Evolutionary conservation across 2,888 invertebrate genomes (phyloP), one percentile per base, ranked within the genome.

Genomic region (Aelia acuminata): DNA sequence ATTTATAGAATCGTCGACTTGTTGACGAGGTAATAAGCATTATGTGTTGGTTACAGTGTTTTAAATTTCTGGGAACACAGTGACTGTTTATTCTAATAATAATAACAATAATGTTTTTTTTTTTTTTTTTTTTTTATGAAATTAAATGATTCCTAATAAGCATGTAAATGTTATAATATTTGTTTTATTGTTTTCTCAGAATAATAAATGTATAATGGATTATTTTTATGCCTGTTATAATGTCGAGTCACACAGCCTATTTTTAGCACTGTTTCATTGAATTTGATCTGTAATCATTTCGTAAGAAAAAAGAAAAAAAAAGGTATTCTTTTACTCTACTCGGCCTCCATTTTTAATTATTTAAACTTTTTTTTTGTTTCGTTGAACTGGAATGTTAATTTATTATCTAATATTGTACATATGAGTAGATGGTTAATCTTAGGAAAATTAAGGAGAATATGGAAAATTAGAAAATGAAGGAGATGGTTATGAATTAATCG

Each of bases 1-100:
- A 87, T 50, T 75, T 87, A 49, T 87, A 87, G 80, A 87, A 63
- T 70, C 70, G 87, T 87, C 87, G 43, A 63, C 87, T 53, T 87
- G 5, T 87, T 87, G 87, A 47, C 70, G 87, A 87, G 87, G 87
- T 87, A 87, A 87, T 87, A 35, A 70, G 39, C 39, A 70, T 84
- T 50, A 31, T 50, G 26, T 80, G 26, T 80, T 57, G 80, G 87
- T 80, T 39, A 84, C 39, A 87, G 35, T 47, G 53, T 49, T 63
- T 49, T 20, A 75, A 18, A 53, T 49, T 87, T 49, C 87, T 80
- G 87, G 84, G 87, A 87, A 84, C 84, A 87, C 87, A 48, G 63
- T 70, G 63, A 70, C 8, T 35, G 18, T 35, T 35, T 35, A 70
- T 35, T 35, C 31, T 22, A 53, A 53, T 8, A 70, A 1, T 13